Conservation (phyloP, 2,113 vertebrate genomes). For the Mus musculus region DNA sequence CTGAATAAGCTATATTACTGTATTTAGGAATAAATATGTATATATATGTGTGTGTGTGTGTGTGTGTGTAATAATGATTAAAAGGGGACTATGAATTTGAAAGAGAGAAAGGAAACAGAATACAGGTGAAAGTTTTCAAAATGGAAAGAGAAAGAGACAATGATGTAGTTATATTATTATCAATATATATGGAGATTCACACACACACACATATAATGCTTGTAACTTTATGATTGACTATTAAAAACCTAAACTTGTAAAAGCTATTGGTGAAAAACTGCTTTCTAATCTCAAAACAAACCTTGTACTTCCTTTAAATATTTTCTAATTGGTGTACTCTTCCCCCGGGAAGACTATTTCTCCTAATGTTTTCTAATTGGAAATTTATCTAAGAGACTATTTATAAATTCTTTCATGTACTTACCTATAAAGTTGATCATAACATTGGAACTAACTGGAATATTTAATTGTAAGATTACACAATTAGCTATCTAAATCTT, state of each 20-base stretch:
- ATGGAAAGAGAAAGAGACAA: background rate
- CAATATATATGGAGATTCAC: too few species aligned
- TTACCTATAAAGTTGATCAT: background rate
- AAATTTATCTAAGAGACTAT: conserved; percentile 48
- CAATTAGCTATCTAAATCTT: background rate
- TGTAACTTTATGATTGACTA: background rate
- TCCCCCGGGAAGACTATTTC: too few species aligned
- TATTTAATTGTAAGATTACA: conserved; percentile 1
- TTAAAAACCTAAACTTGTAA: conserved; percentile 35
- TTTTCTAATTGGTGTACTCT: background rate
- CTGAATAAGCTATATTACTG: background rate
- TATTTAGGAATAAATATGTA: background rate
- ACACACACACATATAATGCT: background rate
- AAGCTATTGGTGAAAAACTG: background rate
- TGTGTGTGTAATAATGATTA: background rate
- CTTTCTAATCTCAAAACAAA: conserved; percentile 50
- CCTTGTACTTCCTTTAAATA: background rate
- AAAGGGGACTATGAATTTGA: background rate
- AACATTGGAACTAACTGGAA: conserved; percentile 17
- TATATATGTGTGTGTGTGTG: background rate
- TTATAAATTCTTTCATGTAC: background rate
- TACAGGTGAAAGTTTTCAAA: background rate
- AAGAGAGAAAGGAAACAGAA: background rate
- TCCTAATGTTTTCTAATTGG: background rate
- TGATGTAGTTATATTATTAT: background rate